Conservation (phyloP, 1,140 invertebrate genomes). For the Ceratoteleas bidentatus region DNA sequence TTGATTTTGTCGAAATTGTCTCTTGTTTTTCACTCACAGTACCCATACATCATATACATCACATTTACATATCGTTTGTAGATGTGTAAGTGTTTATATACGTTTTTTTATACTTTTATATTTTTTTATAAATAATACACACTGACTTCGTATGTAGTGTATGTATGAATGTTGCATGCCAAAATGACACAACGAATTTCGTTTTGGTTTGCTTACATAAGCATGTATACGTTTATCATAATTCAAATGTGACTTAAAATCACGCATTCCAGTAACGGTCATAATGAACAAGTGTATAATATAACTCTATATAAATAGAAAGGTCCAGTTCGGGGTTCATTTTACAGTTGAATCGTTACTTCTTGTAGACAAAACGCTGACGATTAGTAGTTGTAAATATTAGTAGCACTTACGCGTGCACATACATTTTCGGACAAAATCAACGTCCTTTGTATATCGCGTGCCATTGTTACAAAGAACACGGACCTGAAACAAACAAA, state of each 20-base stretch:
- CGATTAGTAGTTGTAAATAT: conserved; percentile 73
- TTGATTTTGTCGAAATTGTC: no score
- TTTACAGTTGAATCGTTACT: conserved; percentile 56
- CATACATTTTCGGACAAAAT: conserved; percentile 96
- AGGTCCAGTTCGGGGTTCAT: conserved; percentile 67
- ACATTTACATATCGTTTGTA: conserved; percentile 60
- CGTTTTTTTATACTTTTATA: conserved; percentile 58
- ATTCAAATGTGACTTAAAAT: conserved; percentile 67
- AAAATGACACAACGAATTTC: conserved; percentile 56
- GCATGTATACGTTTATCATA: conserved; percentile 62
- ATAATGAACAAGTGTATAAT: conserved; percentile 65
- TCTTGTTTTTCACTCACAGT: no score
- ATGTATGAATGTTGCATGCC: conserved; percentile 69
- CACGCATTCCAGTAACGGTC: conserved; percentile 59
- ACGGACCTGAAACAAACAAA: conserved; percentile 84
- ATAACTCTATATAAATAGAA: conserved; percentile 68
- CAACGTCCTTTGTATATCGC: conserved; percentile 96
- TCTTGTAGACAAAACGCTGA: conserved; percentile 53
- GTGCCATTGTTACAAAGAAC: conserved; percentile 95
- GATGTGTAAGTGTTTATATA: conserved; percentile 66
- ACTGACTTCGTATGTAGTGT: conserved; percentile 74
- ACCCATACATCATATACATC: conserved; percentile 62
- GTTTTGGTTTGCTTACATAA: conserved; percentile 63
- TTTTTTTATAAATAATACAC: conserved; percentile 75
- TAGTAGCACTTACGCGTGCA: conserved; percentile 92